Evolutionary conservation across 2,113 vertebrate genomes (phyloP), one percentile per base, ranked within the genome.

Genomic region (Nannospalax galili): DNA sequence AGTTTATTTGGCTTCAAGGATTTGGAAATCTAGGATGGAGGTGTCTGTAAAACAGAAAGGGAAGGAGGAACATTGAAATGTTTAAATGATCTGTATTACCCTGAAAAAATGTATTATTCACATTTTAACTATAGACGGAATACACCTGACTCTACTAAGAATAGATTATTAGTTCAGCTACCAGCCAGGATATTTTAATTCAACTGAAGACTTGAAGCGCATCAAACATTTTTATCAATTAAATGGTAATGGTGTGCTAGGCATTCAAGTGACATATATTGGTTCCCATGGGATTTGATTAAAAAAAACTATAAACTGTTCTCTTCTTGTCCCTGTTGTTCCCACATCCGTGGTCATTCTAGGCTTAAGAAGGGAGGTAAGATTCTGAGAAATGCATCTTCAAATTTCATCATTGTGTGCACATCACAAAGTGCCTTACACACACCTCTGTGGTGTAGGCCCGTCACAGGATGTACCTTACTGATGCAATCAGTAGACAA

Each of bases 1-100:
- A 20, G 17, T 95, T 85, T 92, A 40, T 60, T 92, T 92, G 32
- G 80, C 17, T 93, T 91, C 2, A 52, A 52, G 56, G 32, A 86
- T 73, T 85, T 93, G 3, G 12, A 69, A 15, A 64, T 73, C 16
- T 78, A 60, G 42, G 28, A 72, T 37, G 22, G 3, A 9, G 9
- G 60, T 30, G 40, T 42, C 17, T 7, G 15, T 69, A 48, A 73
- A 85, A 48, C 10, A 17, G 28, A 79, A 94, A 95, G 35, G 35
- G 14, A 84, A 80, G 22, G 22, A 52, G 40, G n/a, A 69, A 4
- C 15, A 64, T 93, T 62, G 30, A 90, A 77, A 81, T 20, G 79
- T 93, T 90, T 75, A 22, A 32, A 77, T 11, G 12, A 73, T 64
- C 52, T 85, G 4, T 82, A 17, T 81, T 45, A 73, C 37, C 30